Evolutionary conservation across 1,140 invertebrate species (phyloP), one percentile per base, ranked within the genome.

Genomic region (Bombus difficillimus): DNA sequence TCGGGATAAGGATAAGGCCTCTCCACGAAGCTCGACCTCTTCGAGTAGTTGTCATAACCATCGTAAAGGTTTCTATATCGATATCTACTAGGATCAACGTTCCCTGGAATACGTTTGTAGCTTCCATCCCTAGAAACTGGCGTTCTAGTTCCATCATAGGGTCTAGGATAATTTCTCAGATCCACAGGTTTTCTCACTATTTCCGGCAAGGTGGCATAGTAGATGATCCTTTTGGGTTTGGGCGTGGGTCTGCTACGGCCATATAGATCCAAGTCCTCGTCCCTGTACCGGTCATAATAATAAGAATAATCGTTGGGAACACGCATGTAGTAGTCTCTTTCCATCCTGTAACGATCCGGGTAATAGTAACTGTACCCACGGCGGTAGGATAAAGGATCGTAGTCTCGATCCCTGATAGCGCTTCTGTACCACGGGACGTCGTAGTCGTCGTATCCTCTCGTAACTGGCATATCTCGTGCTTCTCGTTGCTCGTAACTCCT

Each of bases 141-240:
- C 28, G 91, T 71, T 25, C 82, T 90, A 9, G 74, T 72, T 13
- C 87, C 59, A 9, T 90, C 93, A 71, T 94, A 93, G 1, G 90
- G 87, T 9, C 89, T 89, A 2, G 86, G 88, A 77, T 93, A 92
- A 59, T 92, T 94, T 41, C 94, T 91, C 3, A 94, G 84, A 47
- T 95, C 94, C 4, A 94, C 91, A 1, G 95, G 94, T 83, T 95
- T 94, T 8, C 95, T 89, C 3, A 94, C 93, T 37, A 96, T 87
- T 81, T 96, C 95, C 9, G 95, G 95, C 2, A 96, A 83, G 0
- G 93, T 95, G 0, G 95, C 95, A 62, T 96, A 96, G 78, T 96
- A 96, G 66, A 96, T 95, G 28, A 96, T 95, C 73, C 95, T 92
- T 71, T 93, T 95, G 0, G 94, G 94, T 64, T 94, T 95, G 0